A percentile compares a stretch with the other conserved stretches of the same genome.
These are phyloP conservation scores for Sialia sialis DNA, from an alignment of 2,113 vertebrate species.

Conservation along the genomic window DNA sequence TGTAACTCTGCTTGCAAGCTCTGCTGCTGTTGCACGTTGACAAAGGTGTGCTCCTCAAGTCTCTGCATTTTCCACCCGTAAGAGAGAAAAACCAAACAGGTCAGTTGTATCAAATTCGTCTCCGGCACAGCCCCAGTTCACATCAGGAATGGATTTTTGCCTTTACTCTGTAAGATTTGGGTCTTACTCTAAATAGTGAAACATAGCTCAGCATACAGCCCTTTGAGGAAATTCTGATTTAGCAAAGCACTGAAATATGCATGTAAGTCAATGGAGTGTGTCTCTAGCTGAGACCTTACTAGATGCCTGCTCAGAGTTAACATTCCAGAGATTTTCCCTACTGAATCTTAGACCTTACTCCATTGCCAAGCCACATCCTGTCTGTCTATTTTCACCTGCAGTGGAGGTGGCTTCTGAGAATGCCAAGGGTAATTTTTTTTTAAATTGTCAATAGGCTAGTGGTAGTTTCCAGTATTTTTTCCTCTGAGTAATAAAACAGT, in stretches of 20 bases:
- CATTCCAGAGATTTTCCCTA: neutral
- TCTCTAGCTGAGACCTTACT: neutral
- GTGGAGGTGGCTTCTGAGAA: neutral
- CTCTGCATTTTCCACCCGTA: neutral
- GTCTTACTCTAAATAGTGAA: neutral
- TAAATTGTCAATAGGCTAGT: neutral
- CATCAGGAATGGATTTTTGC: neutral
- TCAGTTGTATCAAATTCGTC: constrained; percentile 1
- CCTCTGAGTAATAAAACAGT: neutral
- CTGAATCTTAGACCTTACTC: neutral
- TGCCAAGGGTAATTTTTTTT: neutral
- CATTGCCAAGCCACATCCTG: neutral
- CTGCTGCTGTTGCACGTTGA: neutral
- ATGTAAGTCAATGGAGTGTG: neutral
- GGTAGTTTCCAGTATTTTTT: neutral
- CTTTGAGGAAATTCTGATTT: constrained; percentile 34
- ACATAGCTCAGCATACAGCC: neutral
- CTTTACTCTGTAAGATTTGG: neutral
- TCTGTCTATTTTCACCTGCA: neutral
- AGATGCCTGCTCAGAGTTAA: neutral
- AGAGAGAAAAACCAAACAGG: neutral
- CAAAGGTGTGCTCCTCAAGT: neutral
- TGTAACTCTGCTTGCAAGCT: neutral
- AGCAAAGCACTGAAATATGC: constrained; percentile 33
- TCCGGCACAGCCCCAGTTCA: neutral